Percentiles rank a stretch among this genome's conserved stretches.
These are phyloP conservation scores for Acrobeloides nanus DNA, from an alignment of 2,888 invertebrate genomes.

Conservation along the genomic window DNA sequence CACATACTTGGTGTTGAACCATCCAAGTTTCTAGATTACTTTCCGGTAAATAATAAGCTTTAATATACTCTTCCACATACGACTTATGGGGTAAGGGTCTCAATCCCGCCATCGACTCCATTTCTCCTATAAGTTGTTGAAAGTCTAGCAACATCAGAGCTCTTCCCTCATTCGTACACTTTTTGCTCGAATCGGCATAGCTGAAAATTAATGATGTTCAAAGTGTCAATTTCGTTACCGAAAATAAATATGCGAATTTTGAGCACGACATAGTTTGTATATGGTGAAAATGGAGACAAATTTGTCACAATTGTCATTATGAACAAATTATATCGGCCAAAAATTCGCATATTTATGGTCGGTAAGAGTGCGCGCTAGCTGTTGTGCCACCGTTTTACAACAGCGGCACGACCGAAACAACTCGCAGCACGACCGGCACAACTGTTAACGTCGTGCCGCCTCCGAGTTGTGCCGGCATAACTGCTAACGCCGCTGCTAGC, in stretches of 20 bases:
- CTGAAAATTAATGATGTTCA: slow-evolving; percentile 34
- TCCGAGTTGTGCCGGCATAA: too few relatives aligned
- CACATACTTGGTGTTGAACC: slow-evolving; percentile 67
- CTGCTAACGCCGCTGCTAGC: too few relatives aligned
- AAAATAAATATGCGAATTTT: neutral
- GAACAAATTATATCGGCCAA: too few relatives aligned
- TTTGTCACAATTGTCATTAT: too few relatives aligned
- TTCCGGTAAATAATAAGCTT: slow-evolving; percentile 88
- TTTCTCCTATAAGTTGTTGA: slow-evolving; percentile 80
- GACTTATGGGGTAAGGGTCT: slow-evolving; percentile 75
- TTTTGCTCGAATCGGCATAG: slow-evolving; percentile 73
- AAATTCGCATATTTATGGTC: too few relatives aligned
- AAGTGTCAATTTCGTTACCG: too few relatives aligned
- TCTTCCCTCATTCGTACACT: slow-evolving; percentile 89
- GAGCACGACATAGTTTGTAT: neutral
- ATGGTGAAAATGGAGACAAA: neutral
- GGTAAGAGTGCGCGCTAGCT: too few relatives aligned
- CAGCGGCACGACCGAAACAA: too few relatives aligned
- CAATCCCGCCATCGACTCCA: slow-evolving; percentile 73
- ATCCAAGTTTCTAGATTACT: slow-evolving; percentile 81
- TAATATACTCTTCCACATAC: slow-evolving; percentile 87
- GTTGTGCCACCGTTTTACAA: too few relatives aligned
- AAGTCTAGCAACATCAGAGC: slow-evolving; percentile 97
- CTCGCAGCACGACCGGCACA: too few relatives aligned
- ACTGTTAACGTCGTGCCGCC: too few relatives aligned